These are phyloP conservation scores for Bombus impatiens DNA, from an alignment of 1,140 invertebrate genomes.

Conservation along the genomic window DNA sequence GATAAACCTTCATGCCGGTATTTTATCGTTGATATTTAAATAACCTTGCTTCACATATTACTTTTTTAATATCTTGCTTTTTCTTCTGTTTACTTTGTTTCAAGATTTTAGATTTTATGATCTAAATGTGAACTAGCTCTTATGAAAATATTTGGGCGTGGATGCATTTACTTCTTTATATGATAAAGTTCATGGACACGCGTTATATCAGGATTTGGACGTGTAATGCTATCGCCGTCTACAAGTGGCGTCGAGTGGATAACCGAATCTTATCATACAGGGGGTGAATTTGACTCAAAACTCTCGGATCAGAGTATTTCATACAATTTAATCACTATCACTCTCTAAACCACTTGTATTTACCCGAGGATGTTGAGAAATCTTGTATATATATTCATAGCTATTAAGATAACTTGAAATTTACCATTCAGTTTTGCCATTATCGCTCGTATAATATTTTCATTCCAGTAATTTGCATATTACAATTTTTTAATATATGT, in stretches of 20 bases:
- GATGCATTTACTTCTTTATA: too few species aligned
- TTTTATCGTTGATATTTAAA: neutral
- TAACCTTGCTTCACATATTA: neutral
- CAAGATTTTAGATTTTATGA: neutral
- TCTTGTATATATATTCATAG: neutral
- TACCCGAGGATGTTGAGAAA: neutral
- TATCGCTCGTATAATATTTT: neutral
- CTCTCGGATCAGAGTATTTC: neutral
- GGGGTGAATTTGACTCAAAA: neutral
- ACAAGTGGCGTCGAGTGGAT: neutral
- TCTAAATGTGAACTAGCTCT: neutral
- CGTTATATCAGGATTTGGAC: slow-evolving; percentile 1
- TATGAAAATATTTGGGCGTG: neutral
- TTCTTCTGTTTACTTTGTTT: too few species aligned
- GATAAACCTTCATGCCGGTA: neutral
- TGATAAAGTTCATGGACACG: neutral
- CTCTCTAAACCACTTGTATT: neutral
- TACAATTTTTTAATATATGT: too few species aligned
- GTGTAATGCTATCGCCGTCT: neutral
- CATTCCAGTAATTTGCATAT: too few species aligned
- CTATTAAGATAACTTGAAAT: neutral
- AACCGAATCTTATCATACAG: neutral
- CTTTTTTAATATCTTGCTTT: neutral
- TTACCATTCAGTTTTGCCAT: neutral
- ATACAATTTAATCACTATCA: slow-evolving; percentile 1